Evolutionary conservation across 1,140 invertebrate genomes (phyloP).

Genomic region (Dufourea novaeangliae): DNA sequence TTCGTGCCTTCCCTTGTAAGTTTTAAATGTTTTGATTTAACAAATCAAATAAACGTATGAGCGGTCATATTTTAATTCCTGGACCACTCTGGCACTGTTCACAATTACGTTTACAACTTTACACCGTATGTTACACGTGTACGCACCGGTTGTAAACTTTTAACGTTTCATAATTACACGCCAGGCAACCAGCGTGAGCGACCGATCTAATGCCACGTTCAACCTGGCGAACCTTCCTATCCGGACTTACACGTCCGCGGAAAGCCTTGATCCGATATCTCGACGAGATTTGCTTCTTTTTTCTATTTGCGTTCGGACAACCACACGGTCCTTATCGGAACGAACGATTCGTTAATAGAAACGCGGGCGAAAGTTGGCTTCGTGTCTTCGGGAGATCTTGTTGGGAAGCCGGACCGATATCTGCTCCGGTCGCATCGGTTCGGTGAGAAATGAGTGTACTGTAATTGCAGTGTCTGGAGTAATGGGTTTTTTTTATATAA

Average conservation of each 20-base stretch:
- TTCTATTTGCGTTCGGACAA: neutral
- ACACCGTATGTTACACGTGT: neutral
- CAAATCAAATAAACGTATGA: no score
- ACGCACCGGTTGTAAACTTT: conserved; percentile 44
- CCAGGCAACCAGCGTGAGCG: neutral
- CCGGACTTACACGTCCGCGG: conserved; percentile 22
- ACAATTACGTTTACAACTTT: conserved; percentile 44
- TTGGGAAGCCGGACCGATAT: no score
- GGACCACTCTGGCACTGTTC: no score
- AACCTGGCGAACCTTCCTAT: conserved; percentile 5
- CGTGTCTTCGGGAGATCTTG: no score
- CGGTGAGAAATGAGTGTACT: no score
- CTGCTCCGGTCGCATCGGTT: no score
- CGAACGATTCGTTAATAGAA: neutral
- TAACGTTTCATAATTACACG: conserved; percentile 51
- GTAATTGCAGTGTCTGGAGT: no score
- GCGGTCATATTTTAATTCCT: no score
- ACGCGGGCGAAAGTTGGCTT: no score
- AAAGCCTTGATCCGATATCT: conserved; percentile 44
- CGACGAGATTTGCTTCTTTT: neutral
- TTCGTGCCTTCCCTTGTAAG: no score
- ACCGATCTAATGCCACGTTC: conserved; percentile 41
- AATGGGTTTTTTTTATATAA: no score
- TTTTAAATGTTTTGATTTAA: no score
- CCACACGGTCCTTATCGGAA: neutral